phyloP scores from a whole-genome alignment of 2,797 vertebrate genomes.

The Meriones psammophilus region DNA sequence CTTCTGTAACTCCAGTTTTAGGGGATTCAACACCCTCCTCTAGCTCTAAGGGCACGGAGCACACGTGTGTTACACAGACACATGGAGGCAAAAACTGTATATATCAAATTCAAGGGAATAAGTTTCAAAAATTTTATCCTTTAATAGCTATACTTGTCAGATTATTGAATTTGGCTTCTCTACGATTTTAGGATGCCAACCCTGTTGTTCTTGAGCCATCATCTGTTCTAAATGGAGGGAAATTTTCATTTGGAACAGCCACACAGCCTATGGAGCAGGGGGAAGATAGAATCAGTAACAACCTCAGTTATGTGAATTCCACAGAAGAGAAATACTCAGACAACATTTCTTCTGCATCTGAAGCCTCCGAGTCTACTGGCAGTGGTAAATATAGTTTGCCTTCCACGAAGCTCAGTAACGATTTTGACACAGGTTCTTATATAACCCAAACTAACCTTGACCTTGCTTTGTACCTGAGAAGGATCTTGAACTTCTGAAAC shows the following conservation, averaged over 20 bases:
- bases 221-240: conserved; percentile 92
- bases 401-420: conserved; percentile 79
- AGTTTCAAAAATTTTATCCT: not conserved
- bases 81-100: not conserved
- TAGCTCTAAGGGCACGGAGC: not conserved
- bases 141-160: conserved; percentile 38
- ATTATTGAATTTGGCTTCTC: conserved; percentile 50
- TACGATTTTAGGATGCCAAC: conserved; percentile 92
- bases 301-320: conserved; percentile 90
- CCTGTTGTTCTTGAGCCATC: conserved; percentile 96
- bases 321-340: conserved; percentile 95
- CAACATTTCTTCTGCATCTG: conserved; percentile 95
- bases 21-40: not conserved
- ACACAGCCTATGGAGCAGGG: conserved; percentile 89
- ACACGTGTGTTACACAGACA: not conserved
- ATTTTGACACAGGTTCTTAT: not conserved
- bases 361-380: conserved; percentile 93
- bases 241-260: conserved; percentile 88
- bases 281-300: conserved; percentile 89
- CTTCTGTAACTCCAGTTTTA: not conserved
- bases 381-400: conserved; percentile 90
- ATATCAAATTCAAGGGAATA: not conserved
- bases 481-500: not conserved
- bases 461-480: not conserved
- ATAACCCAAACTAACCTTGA: not conserved